Evolutionary conservation across 2,113 vertebrate genomes (phyloP).

Genomic region (Strix aluco): DNA sequence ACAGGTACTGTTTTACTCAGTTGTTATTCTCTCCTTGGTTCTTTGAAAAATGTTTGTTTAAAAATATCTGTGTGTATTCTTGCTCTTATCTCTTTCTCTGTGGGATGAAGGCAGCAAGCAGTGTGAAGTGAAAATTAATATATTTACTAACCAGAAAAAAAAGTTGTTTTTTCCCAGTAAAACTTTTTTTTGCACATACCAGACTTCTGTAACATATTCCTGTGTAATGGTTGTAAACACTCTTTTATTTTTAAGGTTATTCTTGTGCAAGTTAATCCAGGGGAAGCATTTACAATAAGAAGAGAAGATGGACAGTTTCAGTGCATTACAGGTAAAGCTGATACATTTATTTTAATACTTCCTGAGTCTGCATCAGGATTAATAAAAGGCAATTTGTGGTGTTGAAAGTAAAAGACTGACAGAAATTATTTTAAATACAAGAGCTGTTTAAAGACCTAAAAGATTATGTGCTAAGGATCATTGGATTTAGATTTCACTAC

Average conservation of each 20-base stretch:
- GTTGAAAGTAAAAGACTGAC: background rate
- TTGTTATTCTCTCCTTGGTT: background rate
- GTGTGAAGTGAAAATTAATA: background rate
- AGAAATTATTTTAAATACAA: background rate
- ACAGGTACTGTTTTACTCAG: background rate
- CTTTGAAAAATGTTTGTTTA: constrained; percentile 9
- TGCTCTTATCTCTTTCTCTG: background rate
- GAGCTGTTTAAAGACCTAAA: background rate
- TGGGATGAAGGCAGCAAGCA: background rate
- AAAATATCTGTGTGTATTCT: background rate
- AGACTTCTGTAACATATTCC: background rate
- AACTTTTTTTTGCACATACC: background rate
- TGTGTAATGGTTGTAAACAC: constrained; percentile 51
- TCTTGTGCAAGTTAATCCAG: constrained; percentile 99
- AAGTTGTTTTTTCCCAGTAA: background rate
- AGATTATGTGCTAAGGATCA: background rate
- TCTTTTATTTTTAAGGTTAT: constrained; percentile 88
- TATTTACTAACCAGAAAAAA: background rate
- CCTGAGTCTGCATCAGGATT: background rate
- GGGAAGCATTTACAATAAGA: constrained; percentile 98
- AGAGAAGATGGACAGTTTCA: constrained; percentile 99
- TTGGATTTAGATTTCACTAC: background rate
- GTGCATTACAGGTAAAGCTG: constrained; percentile 94
- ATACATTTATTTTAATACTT: constrained; percentile 27
- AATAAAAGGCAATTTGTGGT: background rate